Conservation (phyloP, 2,113 vertebrate species). For the Garra rufa region DNA sequence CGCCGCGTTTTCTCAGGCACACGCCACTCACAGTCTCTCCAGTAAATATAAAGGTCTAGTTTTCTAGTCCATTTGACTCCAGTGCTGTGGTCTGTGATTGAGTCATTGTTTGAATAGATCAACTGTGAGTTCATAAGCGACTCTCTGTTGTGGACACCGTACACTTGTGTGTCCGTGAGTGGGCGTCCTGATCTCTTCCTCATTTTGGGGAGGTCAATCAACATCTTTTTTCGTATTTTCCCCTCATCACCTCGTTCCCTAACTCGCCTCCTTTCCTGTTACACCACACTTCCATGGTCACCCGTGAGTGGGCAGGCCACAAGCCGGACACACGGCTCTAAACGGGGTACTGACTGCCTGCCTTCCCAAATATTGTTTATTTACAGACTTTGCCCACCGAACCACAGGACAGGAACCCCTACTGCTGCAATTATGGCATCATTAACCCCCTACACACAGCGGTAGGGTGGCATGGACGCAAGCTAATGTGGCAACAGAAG, state of each 20-base stretch:
- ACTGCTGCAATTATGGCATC: conserved; percentile 53
- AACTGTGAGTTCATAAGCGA: background rate
- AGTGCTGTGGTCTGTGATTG: background rate
- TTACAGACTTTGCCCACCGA: conserved; percentile 69
- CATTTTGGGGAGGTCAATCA: conserved; percentile 65
- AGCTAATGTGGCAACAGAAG: conserved; percentile 38
- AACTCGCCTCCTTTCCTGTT: conserved; percentile 77
- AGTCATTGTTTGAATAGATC: conserved; percentile 15
- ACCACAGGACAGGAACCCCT: conserved; percentile 72
- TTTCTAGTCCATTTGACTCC: conserved; percentile 3
- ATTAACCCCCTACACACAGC: conserved; percentile 51
- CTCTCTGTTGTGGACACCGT: conserved; percentile 53
- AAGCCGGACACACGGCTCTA: conserved; percentile 47
- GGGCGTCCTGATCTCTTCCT: conserved; percentile 62
- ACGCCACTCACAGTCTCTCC: background rate
- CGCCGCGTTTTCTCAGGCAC: background rate
- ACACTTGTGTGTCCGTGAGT: conserved; percentile 71
- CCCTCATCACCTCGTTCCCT: conserved; percentile 61
- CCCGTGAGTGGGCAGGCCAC: conserved; percentile 64
- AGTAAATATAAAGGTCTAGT: background rate
- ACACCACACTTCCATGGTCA: conserved; percentile 62
- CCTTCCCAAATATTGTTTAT: conserved; percentile 66
- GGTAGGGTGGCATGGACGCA: conserved; percentile 37
- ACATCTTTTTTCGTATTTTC: conserved; percentile 73
- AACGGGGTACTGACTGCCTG: conserved; percentile 58